Conservation (phyloP, 2,113 vertebrate genomes). For the Phylloscopus trochilus region DNA sequence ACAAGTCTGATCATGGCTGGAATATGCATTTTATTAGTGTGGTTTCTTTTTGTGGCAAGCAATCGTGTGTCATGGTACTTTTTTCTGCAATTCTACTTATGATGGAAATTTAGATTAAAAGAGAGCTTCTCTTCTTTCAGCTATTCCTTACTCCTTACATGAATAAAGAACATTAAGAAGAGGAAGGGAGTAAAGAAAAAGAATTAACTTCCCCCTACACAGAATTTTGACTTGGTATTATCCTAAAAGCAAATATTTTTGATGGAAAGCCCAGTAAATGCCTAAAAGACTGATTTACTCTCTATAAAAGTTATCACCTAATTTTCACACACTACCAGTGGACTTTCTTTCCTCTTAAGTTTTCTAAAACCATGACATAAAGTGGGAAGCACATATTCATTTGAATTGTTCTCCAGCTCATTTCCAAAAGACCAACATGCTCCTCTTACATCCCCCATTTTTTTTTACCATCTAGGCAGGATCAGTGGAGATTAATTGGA, state of each 20-base stretch:
- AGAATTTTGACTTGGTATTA: not conserved
- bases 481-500: not conserved
- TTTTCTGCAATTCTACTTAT: not conserved
- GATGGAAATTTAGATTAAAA: conserved; percentile 9
- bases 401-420: not conserved
- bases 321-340: not conserved
- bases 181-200: not conserved
- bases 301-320: not conserved
- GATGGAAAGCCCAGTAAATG: not conserved
- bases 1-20: not conserved
- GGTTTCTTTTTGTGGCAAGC: not conserved
- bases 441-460: not conserved
- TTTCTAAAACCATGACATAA: not conserved
- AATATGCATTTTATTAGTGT: conserved; percentile 39
- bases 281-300: not conserved
- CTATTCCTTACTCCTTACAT: not conserved
- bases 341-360: not conserved
- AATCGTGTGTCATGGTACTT: not conserved
- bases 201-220: not conserved
- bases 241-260: not conserved
- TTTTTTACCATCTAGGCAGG: not conserved
- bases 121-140: not conserved
- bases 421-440: not conserved
- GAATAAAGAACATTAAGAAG: not conserved
- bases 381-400: not conserved